Percentiles rank a stretch among this genome's conserved stretches.
These are phyloP conservation scores for Chroicocephalus ridibundus DNA, from an alignment of 2,113 vertebrate species.

Conservation along the genomic window DNA sequence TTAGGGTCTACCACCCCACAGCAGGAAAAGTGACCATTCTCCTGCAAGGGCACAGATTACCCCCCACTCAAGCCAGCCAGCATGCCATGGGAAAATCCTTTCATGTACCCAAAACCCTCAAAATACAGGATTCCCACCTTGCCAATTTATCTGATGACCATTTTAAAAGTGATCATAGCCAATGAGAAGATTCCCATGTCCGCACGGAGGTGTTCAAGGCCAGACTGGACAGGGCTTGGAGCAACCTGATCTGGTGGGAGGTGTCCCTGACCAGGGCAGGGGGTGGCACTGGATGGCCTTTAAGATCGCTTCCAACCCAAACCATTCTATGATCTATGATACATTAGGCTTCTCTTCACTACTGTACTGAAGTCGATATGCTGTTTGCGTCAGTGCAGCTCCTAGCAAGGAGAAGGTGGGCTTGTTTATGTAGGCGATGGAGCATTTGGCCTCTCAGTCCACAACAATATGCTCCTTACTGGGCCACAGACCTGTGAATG, in stretches of 20 bases:
- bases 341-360: not conserved
- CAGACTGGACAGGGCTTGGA: not conserved
- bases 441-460: not conserved
- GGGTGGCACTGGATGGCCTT: not conserved
- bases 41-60: not conserved
- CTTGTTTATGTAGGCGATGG: not conserved
- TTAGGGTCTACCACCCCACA: not conserved
- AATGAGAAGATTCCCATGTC: accelerated
- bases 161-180: not conserved
- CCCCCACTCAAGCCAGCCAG: not conserved
- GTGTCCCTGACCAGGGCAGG: not conserved
- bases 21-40: not conserved
- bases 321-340: not conserved
- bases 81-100: not conserved
- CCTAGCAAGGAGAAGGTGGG: not conserved
- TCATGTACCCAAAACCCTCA: not conserved
- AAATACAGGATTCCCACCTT: not conserved
- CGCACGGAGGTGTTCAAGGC: not conserved
- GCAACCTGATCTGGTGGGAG: not conserved
- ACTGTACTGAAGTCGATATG: accelerated
- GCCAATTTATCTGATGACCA: not conserved
- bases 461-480: accelerated
- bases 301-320: not conserved
- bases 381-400: not conserved
- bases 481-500: not conserved